Evolutionary conservation across 2,797 vertebrate genomes (phyloP), one percentile per base, ranked within the genome.

Genomic region (Notolepis coatsorum): DNA sequence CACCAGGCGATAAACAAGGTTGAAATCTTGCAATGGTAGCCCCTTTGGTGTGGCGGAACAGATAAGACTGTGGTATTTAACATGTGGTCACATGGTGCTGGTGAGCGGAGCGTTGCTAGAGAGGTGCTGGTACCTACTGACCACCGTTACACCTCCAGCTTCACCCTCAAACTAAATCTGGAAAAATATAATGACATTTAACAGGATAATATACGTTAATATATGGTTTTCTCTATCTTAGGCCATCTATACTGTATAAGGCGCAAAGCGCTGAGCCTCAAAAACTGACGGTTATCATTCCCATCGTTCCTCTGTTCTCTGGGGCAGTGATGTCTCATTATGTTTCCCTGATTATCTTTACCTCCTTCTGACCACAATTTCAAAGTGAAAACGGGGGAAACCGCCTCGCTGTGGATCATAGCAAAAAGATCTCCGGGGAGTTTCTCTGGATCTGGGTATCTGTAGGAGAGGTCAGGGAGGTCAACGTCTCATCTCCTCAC

Each of bases 291-390:
- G 50, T 7, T 37, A 53, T n/a, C n/a, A 27, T 48, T 48, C 23
- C 13, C 1, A 48, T 27, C 27, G 46, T n/a, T 48, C 25, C 25
- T 17, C 23, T 48, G n/a, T 39, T 35, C 20, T 38, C 50, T 18
- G 47, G 15, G 23, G 47, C 52, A 48, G 39, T 35, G 37, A 24
- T 46, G 39, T 61, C 37, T 51, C n/a, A 13, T 25, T 42, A 58
- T 55, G 31, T 13, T 52, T 47, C 47, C 58, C 42, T 51, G 45
- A 59, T 62, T 53, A 49, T 46, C 48, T 51, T 61, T 37, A 56
- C 55, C 35, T 64, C 45, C 61, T 65, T 71, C 69, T 35, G 60
- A 67, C 37, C 65, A 64, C 72, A 77, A 73, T 75, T 74, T 59
- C 69, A 24, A 56, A 74, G 54, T 52, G 5, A 63, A 73, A 74